phyloP scores from a whole-genome alignment of 2,888 invertebrate species.

The Drosophila aldrichi region DNA sequence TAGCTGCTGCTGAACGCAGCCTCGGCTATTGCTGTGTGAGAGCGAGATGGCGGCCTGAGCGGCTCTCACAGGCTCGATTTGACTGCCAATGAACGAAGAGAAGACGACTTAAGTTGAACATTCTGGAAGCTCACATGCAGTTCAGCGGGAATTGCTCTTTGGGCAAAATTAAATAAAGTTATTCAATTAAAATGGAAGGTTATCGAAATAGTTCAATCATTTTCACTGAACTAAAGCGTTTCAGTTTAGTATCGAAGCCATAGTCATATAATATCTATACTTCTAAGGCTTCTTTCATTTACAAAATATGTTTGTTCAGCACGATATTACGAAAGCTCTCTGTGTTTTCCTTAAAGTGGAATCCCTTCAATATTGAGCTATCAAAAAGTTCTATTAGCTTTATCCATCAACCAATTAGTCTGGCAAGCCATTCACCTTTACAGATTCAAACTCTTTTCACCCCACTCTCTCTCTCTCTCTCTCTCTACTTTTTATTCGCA shows the following conservation, averaged over 20 bases:
- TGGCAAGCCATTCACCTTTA: neutral
- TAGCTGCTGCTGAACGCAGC: neutral
- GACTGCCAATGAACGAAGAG: neutral
- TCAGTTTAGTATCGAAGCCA: no score
- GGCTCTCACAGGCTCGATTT: neutral
- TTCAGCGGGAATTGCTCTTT: neutral
- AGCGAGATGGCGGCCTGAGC: neutral
- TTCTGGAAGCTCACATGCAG: neutral
- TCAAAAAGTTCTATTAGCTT: neutral
- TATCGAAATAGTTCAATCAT: no score
- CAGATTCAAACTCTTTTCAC: neutral
- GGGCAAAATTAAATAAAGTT: neutral
- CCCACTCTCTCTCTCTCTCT: neutral
- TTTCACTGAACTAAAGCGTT: no score
- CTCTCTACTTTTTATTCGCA: neutral
- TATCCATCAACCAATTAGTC: neutral
- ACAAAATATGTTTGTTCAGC: neutral
- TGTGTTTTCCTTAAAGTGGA: neutral
- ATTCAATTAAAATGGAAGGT: neutral
- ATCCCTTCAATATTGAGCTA: neutral
- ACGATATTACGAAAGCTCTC: neutral
- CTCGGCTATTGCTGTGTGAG: neutral
- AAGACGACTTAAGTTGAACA: neutral
- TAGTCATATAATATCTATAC: no score
- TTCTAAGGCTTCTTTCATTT: neutral